phyloP scores from a whole-genome alignment of 2,113 vertebrate species.

The Lampris megalopsis region DNA sequence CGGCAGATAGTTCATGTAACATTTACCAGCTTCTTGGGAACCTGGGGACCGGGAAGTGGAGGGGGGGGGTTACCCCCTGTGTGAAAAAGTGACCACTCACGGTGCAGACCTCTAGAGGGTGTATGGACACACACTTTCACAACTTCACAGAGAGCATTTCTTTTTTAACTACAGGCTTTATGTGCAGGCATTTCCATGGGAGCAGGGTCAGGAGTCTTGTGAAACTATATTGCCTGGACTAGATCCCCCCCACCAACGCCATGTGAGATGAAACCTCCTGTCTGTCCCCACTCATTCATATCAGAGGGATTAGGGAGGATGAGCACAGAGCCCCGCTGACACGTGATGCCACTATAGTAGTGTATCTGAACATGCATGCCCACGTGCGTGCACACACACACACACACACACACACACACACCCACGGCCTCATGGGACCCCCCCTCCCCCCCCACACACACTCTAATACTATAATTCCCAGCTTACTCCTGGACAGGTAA shows the following conservation, averaged over 20 bases:
- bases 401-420: not conserved
- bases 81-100: not conserved
- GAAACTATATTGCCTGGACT: conserved; percentile 12
- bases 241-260: conserved; percentile 24
- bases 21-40: conserved; percentile 60
- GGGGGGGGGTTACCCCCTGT: conserved; percentile 1
- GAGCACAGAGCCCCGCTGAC: conserved; percentile 46
- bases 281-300: conserved; percentile 66
- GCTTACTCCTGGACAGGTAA: conserved; percentile 55
- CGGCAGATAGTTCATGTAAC: conserved; percentile 69
- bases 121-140: not conserved
- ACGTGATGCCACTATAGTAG: conserved; percentile 45
- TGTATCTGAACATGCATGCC: not conserved
- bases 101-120: too few species aligned
- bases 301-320: conserved; percentile 63
- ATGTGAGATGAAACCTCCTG: conserved; percentile 42
- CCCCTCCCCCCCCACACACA: not conserved
- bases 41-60: conserved; percentile 49
- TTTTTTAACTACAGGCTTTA: not conserved
- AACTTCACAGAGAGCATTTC: not conserved
- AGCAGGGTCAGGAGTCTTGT: not conserved
- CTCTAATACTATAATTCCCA: conserved; percentile 39
- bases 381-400: not conserved
- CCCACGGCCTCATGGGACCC: conserved; percentile 48
- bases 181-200: not conserved